Base-by-base conservation (phyloP, 2,888 invertebrate species). In the Chaetogeoica ovagalla region DNA sequence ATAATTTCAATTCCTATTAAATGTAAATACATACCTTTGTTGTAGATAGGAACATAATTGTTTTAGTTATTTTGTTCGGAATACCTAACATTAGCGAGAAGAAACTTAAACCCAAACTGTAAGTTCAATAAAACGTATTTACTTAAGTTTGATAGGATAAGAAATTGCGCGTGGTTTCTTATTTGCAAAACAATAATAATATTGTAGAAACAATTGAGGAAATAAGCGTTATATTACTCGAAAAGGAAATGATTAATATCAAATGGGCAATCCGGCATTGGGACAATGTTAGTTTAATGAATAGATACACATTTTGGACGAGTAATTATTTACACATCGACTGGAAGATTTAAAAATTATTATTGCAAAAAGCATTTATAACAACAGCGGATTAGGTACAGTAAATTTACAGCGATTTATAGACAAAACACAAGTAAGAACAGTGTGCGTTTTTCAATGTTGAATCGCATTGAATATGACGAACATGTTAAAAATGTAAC, bases 111-210 rank as follows among this genome's bases (percentile, higher is more conserved):
- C 11, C 48, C 48, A 48, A 13, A 48, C 11, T 48, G 6, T 59
- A 59, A 59, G n/a, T 59, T 59, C 8, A 19, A 19, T 55, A 55
- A 59, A 59, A 2, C 7, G 59, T 59, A 59, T 21, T 21, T 8
- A 21, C 8, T 59, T 59, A 60, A 60, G 13, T 60, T 43, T 48
- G 7, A 48, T 48, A 66, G 48, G 5, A 55, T 19, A 30, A 4
- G 30, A 69, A 69, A 55, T 55, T 9, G 11, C n/a, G n/a, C 37
- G 55, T 30, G 55, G n/a, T 55, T 55, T 55, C 30, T 69, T 69
- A 69, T 69, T 69, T 69, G 52, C n/a, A 55, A 11, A 30, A 69
- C 15, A 30, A 69, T 15, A 6, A 43, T 30, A 30, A 30, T 30
- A 30, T 72, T 59, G 11, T 60, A 7, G 11, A 21, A 43, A 48